Evolutionary conservation across 2,888 invertebrate species (phyloP), one percentile per base, ranked within the genome.

Genomic region (Cephus rjabovi): DNA sequence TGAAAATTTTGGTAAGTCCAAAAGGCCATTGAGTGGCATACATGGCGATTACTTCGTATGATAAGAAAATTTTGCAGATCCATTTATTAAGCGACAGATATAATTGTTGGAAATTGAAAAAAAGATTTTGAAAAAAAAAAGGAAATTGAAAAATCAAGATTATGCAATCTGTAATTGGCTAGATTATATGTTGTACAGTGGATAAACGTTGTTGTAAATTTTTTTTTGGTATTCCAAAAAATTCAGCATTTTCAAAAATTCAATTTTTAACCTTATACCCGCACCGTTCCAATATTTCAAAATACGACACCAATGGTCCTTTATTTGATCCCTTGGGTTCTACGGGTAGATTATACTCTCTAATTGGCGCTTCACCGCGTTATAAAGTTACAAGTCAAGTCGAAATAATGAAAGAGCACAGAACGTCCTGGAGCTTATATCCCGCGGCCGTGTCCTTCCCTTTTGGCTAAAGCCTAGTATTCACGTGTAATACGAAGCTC

Each of bases 391-490:
- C 56, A 23, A 56, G 23, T 56, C 56, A 56, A 56, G 56, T 56
- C 56, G 56, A 56, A 56, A 56, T 56, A 56, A 56, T 56, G 56
- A 56, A 56, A 56, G 56, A 56, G 56, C 56, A 23, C 56, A 1
- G 56, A 6, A 23, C 6, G 56, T 56, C 9, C 56, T 2, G 56
- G 15, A 56, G 56, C 56, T 56, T 56, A 56, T 23, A 56, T 56
- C 23, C 15, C 56, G 23, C 2, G 56, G 56, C 56, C 23, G 23
- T 9, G 9, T 56, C 9, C 56, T 23, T 23, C 56, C 56, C 30
- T 71, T 71, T 71, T 71, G 71, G 12, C 71, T 75, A 77, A 77
- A 77, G 77, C 70, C 75, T 70, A 71, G 75, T 70, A 70, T 37
- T 71, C 71, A 69, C 35, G 70, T 33, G 75, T 56, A 56, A 56